A percentile compares a stretch with the other conserved stretches of the same genome.
These are phyloP conservation scores for Phataginus tetradactyla DNA, from an alignment of 2,797 vertebrate species.

Conservation along the genomic window DNA sequence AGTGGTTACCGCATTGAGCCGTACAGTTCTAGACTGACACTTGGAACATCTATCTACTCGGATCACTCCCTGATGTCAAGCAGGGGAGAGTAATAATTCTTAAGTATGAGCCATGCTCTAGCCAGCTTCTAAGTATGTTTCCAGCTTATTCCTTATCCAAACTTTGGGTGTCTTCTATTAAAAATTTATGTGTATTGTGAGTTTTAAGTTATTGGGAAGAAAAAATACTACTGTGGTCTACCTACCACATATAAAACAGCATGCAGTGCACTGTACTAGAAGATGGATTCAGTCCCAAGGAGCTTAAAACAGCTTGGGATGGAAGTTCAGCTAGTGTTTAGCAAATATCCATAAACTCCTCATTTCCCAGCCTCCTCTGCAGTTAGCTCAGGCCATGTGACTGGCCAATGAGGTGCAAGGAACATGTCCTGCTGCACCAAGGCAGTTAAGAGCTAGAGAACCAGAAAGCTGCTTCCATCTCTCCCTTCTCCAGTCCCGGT, in stretches of 20 bases:
- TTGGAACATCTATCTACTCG: background rate
- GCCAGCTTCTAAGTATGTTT: background rate
- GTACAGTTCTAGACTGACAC: background rate
- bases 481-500: background rate
- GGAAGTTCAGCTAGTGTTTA: background rate
- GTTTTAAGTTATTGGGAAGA: background rate
- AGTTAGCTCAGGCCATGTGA: background rate
- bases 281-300: background rate
- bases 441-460: background rate
- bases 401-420: background rate
- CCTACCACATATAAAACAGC: background rate
- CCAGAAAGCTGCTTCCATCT: background rate
- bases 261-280: background rate
- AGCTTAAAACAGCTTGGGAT: background rate
- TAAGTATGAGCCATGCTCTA: background rate
- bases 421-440: background rate
- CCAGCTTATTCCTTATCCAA: slow-evolving; percentile 13
- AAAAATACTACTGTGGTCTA: background rate
- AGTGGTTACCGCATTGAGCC: background rate
- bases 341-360: background rate
- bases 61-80: background rate
- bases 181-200: background rate
- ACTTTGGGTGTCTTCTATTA: background rate
- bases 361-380: background rate
- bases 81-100: background rate